Evolutionary conservation across 2,797 vertebrate genomes (phyloP).

Genomic region (Melopsittacus undulatus): DNA sequence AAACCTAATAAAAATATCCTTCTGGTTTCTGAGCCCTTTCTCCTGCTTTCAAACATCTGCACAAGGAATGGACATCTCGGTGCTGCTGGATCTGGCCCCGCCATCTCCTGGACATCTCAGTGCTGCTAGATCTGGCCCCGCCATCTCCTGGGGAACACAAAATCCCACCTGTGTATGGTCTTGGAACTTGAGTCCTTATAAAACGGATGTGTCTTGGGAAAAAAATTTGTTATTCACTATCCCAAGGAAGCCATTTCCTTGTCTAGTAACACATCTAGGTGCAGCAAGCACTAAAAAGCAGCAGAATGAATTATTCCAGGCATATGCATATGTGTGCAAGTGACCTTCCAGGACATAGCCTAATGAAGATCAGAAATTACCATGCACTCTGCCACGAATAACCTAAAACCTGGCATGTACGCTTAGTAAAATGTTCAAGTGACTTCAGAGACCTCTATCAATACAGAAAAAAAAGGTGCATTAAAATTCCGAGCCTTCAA

Average conservation of each 20-base stretch:
- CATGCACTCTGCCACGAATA: not conserved
- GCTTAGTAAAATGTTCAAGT: not conserved
- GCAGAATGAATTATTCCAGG: conserved; percentile 10
- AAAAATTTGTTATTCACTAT: not conserved
- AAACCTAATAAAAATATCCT: not conserved
- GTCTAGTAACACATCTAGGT: not conserved
- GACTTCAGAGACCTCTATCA: conserved; percentile 37
- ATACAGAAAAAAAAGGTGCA: not conserved
- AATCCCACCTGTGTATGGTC: rapidly evolving
- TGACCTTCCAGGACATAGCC: not conserved
- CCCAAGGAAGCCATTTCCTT: not conserved
- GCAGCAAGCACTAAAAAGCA: not conserved
- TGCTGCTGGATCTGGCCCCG: not conserved
- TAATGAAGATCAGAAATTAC: conserved; percentile 27
- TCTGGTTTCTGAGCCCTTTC: not conserved
- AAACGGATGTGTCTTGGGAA: not conserved
- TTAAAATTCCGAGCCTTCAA: conserved; percentile 10
- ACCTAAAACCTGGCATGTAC: not conserved
- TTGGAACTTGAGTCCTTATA: not conserved
- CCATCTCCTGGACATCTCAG: not conserved
- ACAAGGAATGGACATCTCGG: not conserved
- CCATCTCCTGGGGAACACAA: not conserved
- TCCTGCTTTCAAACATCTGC: not conserved
- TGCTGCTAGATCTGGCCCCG: not conserved
- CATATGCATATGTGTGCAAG: not conserved